Evolutionary conservation across 2,888 invertebrate species (phyloP).

Genomic region (Toxonevra muliebris): DNA sequence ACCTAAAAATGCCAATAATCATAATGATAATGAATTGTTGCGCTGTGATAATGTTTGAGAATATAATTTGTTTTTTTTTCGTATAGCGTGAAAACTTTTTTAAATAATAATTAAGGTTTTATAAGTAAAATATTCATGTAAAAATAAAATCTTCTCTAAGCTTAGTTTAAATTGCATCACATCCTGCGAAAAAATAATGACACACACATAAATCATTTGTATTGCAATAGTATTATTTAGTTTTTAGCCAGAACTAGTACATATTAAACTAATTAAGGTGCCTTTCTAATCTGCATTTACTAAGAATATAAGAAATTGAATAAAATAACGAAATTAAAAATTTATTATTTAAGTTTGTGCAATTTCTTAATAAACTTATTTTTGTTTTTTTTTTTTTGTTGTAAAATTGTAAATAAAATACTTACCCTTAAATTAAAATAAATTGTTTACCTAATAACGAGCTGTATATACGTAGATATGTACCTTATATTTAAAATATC

Average conservation of each 20-base stretch:
- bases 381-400: not conserved
- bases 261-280: no score
- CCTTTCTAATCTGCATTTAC: no score
- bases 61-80: not conserved
- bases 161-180: no score
- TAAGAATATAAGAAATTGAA: not conserved
- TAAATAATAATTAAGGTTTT: not conserved
- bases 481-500: slow-evolving; percentile 2
- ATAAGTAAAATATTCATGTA: no score
- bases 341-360: slow-evolving; percentile 4
- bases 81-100: not conserved
- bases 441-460: slow-evolving; percentile 16
- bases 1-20: slow-evolving; percentile 50
- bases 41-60: slow-evolving; percentile 56
- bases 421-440: slow-evolving; percentile 19
- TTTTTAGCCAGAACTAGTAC: not conserved
- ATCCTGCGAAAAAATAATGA: not conserved
- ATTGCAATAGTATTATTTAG: slow-evolving; percentile 6
- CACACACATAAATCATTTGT: not conserved
- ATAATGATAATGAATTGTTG: slow-evolving; percentile 48
- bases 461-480: not conserved
- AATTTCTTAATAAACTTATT: not conserved
- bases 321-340: no score
- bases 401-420: slow-evolving; percentile 11
- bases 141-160: no score